Percentiles rank a stretch among this genome's conserved stretches.
These are phyloP conservation scores for Falcaria lacertinaria DNA, from an alignment of 2,888 invertebrate species.

Conservation along the genomic window DNA sequence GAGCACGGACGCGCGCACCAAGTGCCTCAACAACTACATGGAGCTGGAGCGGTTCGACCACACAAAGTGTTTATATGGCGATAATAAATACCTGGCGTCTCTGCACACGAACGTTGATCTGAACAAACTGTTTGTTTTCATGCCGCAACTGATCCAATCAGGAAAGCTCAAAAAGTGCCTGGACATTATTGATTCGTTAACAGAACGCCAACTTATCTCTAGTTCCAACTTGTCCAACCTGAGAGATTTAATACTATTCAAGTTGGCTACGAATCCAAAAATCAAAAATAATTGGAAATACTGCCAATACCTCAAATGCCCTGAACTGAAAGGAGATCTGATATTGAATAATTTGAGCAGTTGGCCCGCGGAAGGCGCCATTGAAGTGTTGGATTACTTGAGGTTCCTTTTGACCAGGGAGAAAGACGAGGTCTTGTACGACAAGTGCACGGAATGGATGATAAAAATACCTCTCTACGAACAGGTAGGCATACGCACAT, in stretches of 20 bases:
- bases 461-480: slow-evolving; percentile 83
- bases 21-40: slow-evolving; percentile 81
- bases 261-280: slow-evolving; percentile 75
- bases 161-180: slow-evolving; percentile 72
- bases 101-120: slow-evolving; percentile 78
- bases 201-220: slow-evolving; percentile 74
- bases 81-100: slow-evolving; percentile 80
- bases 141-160: slow-evolving; percentile 63
- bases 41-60: slow-evolving; percentile 74
- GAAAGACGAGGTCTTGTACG: slow-evolving; percentile 55
- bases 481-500: slow-evolving; percentile 73
- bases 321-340: slow-evolving; percentile 69
- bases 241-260: slow-evolving; percentile 80
- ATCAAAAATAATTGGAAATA: slow-evolving; percentile 71
- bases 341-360: slow-evolving; percentile 74
- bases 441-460: slow-evolving; percentile 78
- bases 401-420: slow-evolving; percentile 56
- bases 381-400: slow-evolving; percentile 74
- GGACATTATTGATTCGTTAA: slow-evolving; percentile 78
- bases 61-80: slow-evolving; percentile 74
- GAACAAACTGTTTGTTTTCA: slow-evolving; percentile 70
- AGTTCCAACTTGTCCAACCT: slow-evolving; percentile 77
- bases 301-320: slow-evolving; percentile 72
- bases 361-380: slow-evolving; percentile 79
- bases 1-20: slow-evolving; percentile 78